These are phyloP conservation scores for Callimorpha dominula DNA, from an alignment of 2,888 invertebrate genomes.

Conservation along the genomic window DNA sequence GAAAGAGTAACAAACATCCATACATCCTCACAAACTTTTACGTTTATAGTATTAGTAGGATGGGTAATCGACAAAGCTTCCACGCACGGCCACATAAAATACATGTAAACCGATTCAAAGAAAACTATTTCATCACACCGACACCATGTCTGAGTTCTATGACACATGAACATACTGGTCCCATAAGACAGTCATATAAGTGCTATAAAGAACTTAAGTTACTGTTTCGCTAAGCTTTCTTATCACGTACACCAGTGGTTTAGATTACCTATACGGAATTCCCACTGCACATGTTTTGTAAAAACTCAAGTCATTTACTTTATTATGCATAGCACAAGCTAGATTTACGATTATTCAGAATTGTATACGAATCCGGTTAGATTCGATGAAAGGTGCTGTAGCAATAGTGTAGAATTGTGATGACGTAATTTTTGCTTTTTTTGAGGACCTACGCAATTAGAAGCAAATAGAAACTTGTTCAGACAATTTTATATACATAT, in stretches of 20 bases:
- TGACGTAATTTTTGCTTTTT: slow-evolving; percentile 17
- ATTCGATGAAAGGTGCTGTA: slow-evolving; percentile 41
- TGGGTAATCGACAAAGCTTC: too few relatives aligned
- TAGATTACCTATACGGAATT: slow-evolving; percentile 77
- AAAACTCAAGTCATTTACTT: slow-evolving; percentile 56
- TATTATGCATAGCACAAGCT: slow-evolving; percentile 69
- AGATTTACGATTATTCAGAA: slow-evolving; percentile 78
- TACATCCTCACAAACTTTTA: too few relatives aligned
- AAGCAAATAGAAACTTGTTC: too few relatives aligned
- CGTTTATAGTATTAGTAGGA: too few relatives aligned
- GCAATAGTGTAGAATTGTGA: slow-evolving; percentile 24
- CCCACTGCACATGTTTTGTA: slow-evolving; percentile 57
- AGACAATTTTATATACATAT: too few relatives aligned
- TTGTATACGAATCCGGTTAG: slow-evolving; percentile 58
- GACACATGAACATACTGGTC: slow-evolving; percentile 19
- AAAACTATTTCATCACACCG: slow-evolving; percentile 12
- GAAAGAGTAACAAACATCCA: too few relatives aligned
- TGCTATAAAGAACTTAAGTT: slow-evolving; percentile 31
- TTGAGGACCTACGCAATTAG: background rate
- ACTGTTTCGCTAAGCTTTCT: slow-evolving; percentile 66
- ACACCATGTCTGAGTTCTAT: slow-evolving; percentile 20
- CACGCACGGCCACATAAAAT: background rate
- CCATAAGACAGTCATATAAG: slow-evolving; percentile 13
- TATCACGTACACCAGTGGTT: slow-evolving; percentile 80
- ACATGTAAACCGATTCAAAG: slow-evolving; percentile 5